Evolutionary conservation across 1,140 invertebrate species (phyloP), one percentile per base, ranked within the genome.

Genomic region (Ceratosolen fusciceps): DNA sequence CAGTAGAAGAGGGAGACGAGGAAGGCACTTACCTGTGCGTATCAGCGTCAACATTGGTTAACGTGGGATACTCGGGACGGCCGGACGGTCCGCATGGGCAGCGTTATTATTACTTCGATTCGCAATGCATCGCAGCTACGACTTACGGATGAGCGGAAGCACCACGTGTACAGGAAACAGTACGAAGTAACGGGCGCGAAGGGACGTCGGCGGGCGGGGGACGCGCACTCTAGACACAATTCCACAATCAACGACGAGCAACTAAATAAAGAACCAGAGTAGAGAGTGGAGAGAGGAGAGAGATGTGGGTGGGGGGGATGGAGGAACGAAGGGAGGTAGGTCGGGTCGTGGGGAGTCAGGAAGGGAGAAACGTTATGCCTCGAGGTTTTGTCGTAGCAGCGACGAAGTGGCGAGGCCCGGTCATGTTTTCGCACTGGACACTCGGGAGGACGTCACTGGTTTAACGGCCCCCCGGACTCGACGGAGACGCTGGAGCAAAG

Each of bases 221-320:
- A 71, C 47, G 5, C 68, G 24, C 47, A 71, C 68, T 71, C 8
- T 12, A 47, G n/a, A 39, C 67, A 68, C 67, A 31, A 47, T 68
- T 65, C 5, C 60, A 3, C 60, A 31, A 65, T n/a, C n/a, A n/a
- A n/a, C n/a, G n/a, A n/a, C n/a, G n/a, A n/a, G n/a, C n/a, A n/a
- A n/a, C n/a, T n/a, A n/a, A n/a, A n/a, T n/a, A n/a, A n/a, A n/a
- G n/a, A n/a, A n/a, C n/a, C n/a, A n/a, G n/a, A n/a, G n/a, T n/a
- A n/a, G n/a, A n/a, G n/a, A n/a, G n/a, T n/a, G n/a, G n/a, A n/a
- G n/a, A n/a, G n/a, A n/a, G n/a, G n/a, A n/a, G n/a, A n/a, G n/a
- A n/a, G n/a, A n/a, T n/a, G n/a, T n/a, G n/a, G n/a, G n/a, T n/a
- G n/a, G n/a, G n/a, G n/a, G n/a, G n/a, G n/a, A n/a, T n/a, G n/a